Evolutionary conservation across 2,888 invertebrate species (phyloP).

Genomic region (Charanyca ferruginea): DNA sequence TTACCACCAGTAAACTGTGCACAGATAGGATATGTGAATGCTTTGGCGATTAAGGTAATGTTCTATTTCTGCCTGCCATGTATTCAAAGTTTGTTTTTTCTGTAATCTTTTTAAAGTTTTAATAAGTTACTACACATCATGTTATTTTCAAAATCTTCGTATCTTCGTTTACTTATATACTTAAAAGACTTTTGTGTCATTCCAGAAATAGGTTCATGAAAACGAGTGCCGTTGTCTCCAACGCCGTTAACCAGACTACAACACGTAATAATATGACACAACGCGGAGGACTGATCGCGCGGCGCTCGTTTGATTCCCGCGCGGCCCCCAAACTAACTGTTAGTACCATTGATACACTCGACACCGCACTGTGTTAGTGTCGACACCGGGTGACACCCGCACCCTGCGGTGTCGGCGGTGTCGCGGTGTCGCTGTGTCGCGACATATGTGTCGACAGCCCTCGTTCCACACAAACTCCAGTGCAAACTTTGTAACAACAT

Average conservation of each 20-base stretch:
- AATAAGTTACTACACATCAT: neutral
- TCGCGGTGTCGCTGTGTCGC: constrained; percentile 28
- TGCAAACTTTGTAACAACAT: constrained; percentile 78
- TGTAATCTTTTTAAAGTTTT: too few relatives aligned
- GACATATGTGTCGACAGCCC: constrained; percentile 45
- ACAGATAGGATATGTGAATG: neutral
- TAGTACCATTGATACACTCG: constrained; percentile 19
- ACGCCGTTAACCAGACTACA: constrained; percentile 17
- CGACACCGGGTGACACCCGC: constrained; percentile 20
- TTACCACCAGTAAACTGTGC: neutral
- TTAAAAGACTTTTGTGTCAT: neutral
- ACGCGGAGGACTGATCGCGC: constrained; percentile 2
- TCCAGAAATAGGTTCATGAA: constrained; percentile 6
- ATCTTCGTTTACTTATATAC: neutral
- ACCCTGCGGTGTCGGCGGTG: constrained; percentile 19
- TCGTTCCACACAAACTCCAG: constrained; percentile 47
- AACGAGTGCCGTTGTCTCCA: neutral
- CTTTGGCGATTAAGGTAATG: neutral
- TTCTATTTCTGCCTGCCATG: too few relatives aligned
- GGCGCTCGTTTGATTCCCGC: constrained; percentile 23
- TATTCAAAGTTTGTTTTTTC: too few relatives aligned
- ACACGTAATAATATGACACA: constrained; percentile 15
- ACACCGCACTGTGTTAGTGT: constrained; percentile 33
- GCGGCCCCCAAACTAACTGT: constrained; percentile 3
- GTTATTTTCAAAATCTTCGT: neutral